Evolutionary conservation across 1,140 invertebrate species (phyloP), one percentile per base, ranked within the genome.

Genomic region (Stegodyphus mimosarum): DNA sequence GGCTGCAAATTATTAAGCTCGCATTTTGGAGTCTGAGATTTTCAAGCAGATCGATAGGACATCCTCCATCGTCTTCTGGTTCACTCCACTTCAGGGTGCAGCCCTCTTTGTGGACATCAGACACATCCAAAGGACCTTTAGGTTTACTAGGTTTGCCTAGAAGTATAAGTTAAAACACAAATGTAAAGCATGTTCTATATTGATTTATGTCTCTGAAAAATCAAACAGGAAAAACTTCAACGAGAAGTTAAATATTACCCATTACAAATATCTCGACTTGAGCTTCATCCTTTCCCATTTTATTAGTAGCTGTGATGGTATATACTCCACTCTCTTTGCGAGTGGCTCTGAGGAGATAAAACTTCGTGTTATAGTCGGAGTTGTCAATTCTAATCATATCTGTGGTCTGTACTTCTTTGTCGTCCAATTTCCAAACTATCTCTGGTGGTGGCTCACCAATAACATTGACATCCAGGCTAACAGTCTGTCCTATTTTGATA

Each of bases 1-100:
- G 98, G 95, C 88, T 96, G 94, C 64, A 98, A 91, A 15, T 96
- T 96, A 17, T 94, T 95, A 6, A 98, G 93, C 87, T 95, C 96
- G 6, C 95, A 95, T 91, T 95, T 94, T 0, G 95, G 94, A 83
- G 95, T 94, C 2, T 92, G 93, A 55, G 94, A 94, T 89, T 94
- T 94, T 52, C 94, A 96, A 89, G 96, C 97, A 11, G 96, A 95
- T 98, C 97, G 88, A 99, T 94, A 52, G 96, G 96, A 33, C 93
- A 90, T 18, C 97, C 97, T 85, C 97, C 97, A 60, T 96, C 95
- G 90, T 97, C 96, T 91, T 95, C 89, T 48, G 98, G 98, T 87
- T 96, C 94, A 89, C 97, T 96, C 98, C 98, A 99, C 90, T 97
- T 95, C 0, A 99, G 91, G 6, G 94, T 96, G 89, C 96, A 98